phyloP scores from a whole-genome alignment of 2,888 invertebrate species.

The Panzeria rudis region DNA sequence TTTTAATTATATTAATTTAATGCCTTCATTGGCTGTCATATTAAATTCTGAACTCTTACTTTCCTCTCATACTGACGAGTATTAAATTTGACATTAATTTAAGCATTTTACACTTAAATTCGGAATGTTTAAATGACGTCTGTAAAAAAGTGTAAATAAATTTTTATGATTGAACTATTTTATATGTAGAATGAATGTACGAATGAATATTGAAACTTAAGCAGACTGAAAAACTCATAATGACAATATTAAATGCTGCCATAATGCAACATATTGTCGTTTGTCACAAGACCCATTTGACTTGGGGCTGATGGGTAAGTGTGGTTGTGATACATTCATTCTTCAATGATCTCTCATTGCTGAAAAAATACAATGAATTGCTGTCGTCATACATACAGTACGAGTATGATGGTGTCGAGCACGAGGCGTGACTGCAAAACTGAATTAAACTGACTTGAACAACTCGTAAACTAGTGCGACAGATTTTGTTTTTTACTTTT shows the following conservation, averaged over 20 bases:
- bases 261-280: not conserved
- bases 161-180: slow-evolving; percentile 2
- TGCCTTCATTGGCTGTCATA: no score
- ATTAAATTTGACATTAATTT: no score
- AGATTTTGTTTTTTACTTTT: not conserved
- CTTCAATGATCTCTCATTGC: not conserved
- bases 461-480: not conserved
- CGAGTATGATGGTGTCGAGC: not conserved
- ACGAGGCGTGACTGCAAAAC: not conserved
- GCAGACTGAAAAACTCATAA: not conserved
- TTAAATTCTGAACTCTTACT: no score
- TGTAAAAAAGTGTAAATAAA: not conserved
- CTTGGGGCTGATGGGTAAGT: not conserved
- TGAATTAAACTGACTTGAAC: not conserved
- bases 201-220: not conserved
- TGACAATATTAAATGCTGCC: not conserved
- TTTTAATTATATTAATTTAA: no score
- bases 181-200: not conserved
- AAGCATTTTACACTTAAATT: not conserved
- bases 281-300: not conserved
- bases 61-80: no score
- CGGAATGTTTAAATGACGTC: not conserved
- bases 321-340: not conserved
- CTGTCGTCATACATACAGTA: slow-evolving; percentile 11
- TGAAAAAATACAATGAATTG: not conserved